These are phyloP conservation scores for Pterobdella sp. DNA, from an alignment of 2,888 invertebrate species.

Conservation along the genomic window DNA sequence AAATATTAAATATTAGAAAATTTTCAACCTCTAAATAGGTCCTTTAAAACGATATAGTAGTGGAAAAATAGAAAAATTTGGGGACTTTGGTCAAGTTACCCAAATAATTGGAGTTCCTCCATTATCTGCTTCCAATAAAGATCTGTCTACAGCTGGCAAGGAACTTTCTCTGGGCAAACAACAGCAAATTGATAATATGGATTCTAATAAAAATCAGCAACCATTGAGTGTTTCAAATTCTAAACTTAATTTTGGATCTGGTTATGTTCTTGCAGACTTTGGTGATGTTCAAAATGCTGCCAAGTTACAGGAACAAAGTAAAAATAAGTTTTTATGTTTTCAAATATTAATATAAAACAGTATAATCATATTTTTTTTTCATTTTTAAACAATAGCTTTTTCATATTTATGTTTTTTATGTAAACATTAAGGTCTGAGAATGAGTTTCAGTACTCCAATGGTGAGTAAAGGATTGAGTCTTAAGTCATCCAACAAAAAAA, in stretches of 20 bases:
- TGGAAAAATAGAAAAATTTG: background rate
- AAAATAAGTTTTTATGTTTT: background rate
- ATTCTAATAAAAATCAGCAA: background rate
- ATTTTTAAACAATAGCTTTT: background rate
- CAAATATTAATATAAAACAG: background rate
- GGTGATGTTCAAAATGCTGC: conserved; percentile 15
- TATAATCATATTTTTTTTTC: no score
- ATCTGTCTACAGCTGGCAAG: conserved; percentile 7
- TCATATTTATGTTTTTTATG: no score
- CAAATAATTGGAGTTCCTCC: conserved; percentile 16
- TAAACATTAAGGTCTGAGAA: background rate
- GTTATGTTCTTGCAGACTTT: conserved; percentile 3
- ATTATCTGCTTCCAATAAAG: conserved; percentile 6
- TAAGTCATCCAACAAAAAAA: conserved; percentile 1
- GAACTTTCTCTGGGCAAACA: conserved; percentile 3
- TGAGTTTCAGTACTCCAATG: conserved; percentile 16
- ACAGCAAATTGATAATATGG: background rate
- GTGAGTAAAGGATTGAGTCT: background rate
- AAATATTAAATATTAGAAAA: background rate
- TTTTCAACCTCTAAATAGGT: background rate
- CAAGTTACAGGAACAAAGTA: conserved; percentile 17
- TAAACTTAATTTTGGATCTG: background rate
- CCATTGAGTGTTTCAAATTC: background rate
- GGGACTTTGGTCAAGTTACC: conserved; percentile 3
- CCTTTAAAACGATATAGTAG: background rate